These are phyloP conservation scores for Ciconia nigra DNA, from an alignment of 2,797 vertebrate species.

Conservation along the genomic window DNA sequence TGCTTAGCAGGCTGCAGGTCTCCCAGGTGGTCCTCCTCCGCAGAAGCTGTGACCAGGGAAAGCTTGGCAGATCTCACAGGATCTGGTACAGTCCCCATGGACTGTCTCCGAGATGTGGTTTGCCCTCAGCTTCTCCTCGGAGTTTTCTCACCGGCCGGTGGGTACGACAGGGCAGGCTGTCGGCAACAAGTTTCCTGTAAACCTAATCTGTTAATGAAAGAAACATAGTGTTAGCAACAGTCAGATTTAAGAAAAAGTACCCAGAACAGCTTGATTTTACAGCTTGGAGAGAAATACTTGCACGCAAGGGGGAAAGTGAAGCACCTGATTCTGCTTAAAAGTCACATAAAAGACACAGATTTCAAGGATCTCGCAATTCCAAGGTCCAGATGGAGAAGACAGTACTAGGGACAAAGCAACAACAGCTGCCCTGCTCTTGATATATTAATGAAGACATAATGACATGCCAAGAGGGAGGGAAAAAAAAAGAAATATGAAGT, in stretches of 20 bases:
- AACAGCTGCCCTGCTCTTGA: background rate
- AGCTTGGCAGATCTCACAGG: constrained; percentile 85
- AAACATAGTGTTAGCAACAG: constrained; percentile 42
- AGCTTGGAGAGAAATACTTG: background rate
- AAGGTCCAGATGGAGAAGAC: background rate
- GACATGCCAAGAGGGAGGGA: background rate
- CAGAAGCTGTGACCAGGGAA: constrained; percentile 79
- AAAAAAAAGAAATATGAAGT: background rate
- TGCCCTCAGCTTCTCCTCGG: background rate
- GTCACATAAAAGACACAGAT: background rate
- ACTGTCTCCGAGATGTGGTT: background rate
- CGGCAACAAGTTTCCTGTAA: background rate
- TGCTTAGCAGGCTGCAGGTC: constrained; percentile 75
- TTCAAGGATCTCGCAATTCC: background rate
- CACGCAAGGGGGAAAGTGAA: background rate
- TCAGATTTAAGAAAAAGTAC: background rate
- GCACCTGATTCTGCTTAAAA: background rate
- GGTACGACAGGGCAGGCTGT: background rate
- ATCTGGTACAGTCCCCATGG: constrained; percentile 91
- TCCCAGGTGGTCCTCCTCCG: constrained; percentile 72
- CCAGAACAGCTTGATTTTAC: background rate
- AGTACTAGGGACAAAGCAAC: background rate
- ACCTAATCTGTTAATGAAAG: constrained; percentile 61
- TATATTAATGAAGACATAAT: background rate
- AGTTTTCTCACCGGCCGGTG: background rate